These are phyloP conservation scores for Iselma pallidipennis DNA, from an alignment of 2,888 invertebrate genomes.

Conservation along the genomic window DNA sequence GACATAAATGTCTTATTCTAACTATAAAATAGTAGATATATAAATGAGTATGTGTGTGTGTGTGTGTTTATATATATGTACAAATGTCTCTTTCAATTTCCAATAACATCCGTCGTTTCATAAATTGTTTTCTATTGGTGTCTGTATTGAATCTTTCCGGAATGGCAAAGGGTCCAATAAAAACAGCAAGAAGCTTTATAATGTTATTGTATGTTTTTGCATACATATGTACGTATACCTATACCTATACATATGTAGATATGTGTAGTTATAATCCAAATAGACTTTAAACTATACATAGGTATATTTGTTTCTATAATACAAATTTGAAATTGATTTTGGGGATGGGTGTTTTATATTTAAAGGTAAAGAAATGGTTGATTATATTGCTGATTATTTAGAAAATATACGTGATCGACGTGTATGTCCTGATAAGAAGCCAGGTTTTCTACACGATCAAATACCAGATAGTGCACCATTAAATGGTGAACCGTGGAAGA, in stretches of 20 bases:
- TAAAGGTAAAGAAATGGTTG: conserved; percentile 93
- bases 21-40: not conserved
- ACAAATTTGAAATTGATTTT: no score
- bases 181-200: no score
- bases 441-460: conserved; percentile 88
- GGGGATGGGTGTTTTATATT: not conserved
- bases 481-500: conserved; percentile 87
- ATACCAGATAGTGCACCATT: conserved; percentile 87
- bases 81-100: no score
- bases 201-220: no score
- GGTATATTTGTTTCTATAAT: no score
- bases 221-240: no score
- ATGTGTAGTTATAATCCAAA: no score
- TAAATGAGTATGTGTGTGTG: no score
- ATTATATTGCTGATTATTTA: conserved; percentile 97
- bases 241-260: no score
- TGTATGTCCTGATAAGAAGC: conserved; percentile 92
- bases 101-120: not conserved
- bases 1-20: not conserved
- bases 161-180: no score
- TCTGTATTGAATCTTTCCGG: not conserved
- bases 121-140: not conserved
- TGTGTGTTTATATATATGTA: no score
- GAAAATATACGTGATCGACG: conserved; percentile 85
- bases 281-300: no score